Evolutionary conservation across 2,113 vertebrate species (phyloP).

Genomic region (Alligator sinensis): DNA sequence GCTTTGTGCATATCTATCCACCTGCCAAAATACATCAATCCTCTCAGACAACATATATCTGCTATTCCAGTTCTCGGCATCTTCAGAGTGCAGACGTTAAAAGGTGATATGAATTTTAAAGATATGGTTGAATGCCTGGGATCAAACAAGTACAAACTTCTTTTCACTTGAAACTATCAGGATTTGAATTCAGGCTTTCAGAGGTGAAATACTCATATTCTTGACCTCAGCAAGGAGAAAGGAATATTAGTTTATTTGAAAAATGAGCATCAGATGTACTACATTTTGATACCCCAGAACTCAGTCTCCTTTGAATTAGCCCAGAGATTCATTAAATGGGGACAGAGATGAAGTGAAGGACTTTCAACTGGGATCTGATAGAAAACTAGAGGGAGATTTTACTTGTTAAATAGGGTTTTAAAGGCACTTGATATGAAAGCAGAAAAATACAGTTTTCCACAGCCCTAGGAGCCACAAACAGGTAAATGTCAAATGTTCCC

Average conservation of each 20-base stretch:
- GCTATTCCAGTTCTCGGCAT: not conserved
- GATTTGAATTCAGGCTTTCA: not conserved
- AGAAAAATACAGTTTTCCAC: too few species aligned
- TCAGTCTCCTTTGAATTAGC: not conserved
- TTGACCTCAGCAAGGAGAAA: not conserved
- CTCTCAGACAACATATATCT: not conserved
- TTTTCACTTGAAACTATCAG: not conserved
- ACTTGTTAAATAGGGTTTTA: too few species aligned
- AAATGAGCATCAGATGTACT: not conserved
- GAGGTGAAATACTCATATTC: not conserved
- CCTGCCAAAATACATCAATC: not conserved
- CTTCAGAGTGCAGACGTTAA: not conserved
- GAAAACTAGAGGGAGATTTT: too few species aligned
- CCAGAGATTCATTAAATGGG: not conserved
- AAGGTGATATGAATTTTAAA: not conserved
- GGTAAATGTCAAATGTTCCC: too few species aligned
- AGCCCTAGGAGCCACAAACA: too few species aligned
- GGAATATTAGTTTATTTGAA: not conserved
- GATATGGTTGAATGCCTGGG: not conserved
- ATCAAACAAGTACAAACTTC: not conserved
- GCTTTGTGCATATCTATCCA: conserved; percentile 27
- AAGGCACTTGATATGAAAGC: too few species aligned
- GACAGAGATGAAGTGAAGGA: too few species aligned
- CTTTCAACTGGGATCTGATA: too few species aligned
- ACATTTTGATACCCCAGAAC: not conserved